phyloP scores from a whole-genome alignment of 2,888 invertebrate genomes.

The Punctoribates punctum region DNA sequence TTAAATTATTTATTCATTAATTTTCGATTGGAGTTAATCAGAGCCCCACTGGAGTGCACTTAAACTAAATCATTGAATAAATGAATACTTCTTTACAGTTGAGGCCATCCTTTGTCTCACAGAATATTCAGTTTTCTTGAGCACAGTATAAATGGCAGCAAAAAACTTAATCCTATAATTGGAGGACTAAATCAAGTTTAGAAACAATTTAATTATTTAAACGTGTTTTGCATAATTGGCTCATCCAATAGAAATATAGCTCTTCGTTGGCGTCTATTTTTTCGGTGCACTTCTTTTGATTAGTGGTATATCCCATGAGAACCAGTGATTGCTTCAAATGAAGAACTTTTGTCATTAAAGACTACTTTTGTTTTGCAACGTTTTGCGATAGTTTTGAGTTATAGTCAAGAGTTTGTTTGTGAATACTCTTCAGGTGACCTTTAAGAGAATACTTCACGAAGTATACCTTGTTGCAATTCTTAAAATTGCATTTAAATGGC shows the following conservation, averaged over 20 bases:
- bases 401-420: too few relatives aligned
- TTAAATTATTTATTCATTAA: constrained; percentile 1
- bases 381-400: too few relatives aligned
- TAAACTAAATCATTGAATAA: not conserved
- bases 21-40: not conserved
- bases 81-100: not conserved
- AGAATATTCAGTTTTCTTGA: not conserved
- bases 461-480: too few relatives aligned
- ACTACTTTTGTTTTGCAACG: too few relatives aligned
- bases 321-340: not conserved
- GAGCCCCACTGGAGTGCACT: not conserved
- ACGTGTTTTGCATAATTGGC: constrained; percentile 8
- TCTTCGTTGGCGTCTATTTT: too few relatives aligned
- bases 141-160: not conserved
- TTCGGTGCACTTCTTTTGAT: not conserved
- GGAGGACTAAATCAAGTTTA: not conserved
- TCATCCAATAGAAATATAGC: too few relatives aligned
- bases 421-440: too few relatives aligned
- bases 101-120: not conserved
- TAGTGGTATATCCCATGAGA: not conserved
- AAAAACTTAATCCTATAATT: not conserved
- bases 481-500: not conserved
- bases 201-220: constrained; percentile 1
- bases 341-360: not conserved
- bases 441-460: too few relatives aligned